Conservation (phyloP, 2,113 vertebrate genomes). For the Miniopterus natalensis region DNA sequence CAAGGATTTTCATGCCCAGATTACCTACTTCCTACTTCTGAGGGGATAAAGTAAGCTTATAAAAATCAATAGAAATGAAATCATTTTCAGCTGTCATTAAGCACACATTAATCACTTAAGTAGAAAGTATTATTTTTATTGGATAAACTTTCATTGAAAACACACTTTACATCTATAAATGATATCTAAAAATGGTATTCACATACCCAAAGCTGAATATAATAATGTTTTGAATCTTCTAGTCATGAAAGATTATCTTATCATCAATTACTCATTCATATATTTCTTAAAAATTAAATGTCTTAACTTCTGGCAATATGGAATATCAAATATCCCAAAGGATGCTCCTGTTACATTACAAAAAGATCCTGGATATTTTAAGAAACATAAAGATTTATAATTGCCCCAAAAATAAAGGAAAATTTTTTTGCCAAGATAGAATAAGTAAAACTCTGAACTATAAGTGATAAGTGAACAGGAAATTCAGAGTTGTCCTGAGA, state of each 20-base stretch:
- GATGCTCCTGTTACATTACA: background rate
- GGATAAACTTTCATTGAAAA: background rate
- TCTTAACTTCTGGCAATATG: background rate
- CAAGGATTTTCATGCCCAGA: background rate
- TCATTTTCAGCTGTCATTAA: background rate
- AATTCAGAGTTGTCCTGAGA: background rate
- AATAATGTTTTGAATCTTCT: background rate
- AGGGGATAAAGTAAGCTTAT: background rate
- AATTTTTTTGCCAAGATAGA: background rate
- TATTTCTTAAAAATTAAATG: constrained; percentile 5
- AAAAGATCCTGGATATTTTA: background rate
- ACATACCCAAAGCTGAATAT: background rate
- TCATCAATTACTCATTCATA: background rate
- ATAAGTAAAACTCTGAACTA: background rate
- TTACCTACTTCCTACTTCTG: background rate
- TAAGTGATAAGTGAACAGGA: background rate
- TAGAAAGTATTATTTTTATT: background rate
- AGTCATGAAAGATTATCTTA: background rate
- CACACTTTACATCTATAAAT: background rate
- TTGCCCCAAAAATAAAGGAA: background rate
- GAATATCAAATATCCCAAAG: background rate
- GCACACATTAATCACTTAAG: background rate
- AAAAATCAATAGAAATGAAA: background rate
- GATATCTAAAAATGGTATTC: background rate
- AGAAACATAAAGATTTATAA: constrained; percentile 3